Conservation (phyloP, 2,888 invertebrate genomes). For the Elaeidobius kamerunicus region DNA sequence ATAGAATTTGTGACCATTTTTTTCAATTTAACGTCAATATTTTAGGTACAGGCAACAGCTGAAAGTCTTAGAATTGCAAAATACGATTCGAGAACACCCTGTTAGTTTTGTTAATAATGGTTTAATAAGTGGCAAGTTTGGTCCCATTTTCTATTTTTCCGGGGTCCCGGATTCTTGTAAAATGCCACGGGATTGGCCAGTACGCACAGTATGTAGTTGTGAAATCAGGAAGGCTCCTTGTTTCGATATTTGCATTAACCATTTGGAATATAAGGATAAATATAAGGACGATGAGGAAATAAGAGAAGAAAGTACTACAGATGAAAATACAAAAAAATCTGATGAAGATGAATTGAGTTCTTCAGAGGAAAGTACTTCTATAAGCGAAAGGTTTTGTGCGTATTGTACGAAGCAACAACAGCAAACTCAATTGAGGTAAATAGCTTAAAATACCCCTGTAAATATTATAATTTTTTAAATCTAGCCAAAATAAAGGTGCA, state of each 20-base stretch:
- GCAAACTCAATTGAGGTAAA: no score
- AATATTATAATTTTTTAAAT: no score
- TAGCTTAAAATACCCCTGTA: no score
- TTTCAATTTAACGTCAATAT: constrained; percentile 33
- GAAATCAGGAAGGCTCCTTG: constrained; percentile 21
- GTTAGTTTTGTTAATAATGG: constrained; percentile 21
- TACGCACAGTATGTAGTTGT: constrained; percentile 13
- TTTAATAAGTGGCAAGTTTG: constrained; percentile 8
- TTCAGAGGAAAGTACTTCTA: no score
- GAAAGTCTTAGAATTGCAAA: constrained; percentile 16
- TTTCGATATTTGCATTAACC: constrained; percentile 16
- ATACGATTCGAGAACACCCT: constrained; percentile 11
- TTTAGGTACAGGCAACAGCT: constrained; percentile 16
- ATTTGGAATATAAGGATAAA: constrained; percentile 18
- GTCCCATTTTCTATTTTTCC: constrained; percentile 18
- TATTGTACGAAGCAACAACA: no score
- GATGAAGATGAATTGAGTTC: no score
- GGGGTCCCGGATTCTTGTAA: not conserved
- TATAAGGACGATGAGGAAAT: no score
- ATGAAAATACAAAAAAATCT: not conserved
- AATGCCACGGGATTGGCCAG: not conserved
- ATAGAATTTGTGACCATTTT: no score
- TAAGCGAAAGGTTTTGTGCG: no score
- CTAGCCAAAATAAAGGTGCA: no score
- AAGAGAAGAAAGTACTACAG: no score